Conservation (phyloP, 2,797 vertebrate genomes). For the Microchirus variegatus region DNA sequence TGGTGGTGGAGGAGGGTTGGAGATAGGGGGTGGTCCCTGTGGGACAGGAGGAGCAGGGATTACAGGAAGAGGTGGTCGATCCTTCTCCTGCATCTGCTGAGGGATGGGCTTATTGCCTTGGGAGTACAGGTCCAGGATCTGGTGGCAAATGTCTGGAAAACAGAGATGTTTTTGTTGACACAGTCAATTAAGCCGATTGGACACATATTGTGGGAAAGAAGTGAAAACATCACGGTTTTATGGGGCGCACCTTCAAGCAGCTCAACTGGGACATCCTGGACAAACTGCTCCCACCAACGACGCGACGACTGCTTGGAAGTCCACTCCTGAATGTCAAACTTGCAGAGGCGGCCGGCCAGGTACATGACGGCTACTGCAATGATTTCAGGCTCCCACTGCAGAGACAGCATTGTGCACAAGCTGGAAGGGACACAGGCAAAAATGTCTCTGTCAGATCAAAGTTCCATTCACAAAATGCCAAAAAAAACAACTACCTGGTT, state of each 20-base stretch:
- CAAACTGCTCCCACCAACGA: constrained; percentile 99
- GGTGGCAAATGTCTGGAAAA: constrained; percentile 93
- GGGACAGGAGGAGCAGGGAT: constrained; percentile 67
- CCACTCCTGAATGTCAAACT: constrained; percentile 99
- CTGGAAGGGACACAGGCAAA: constrained; percentile 65
- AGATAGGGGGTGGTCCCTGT: constrained; percentile 51
- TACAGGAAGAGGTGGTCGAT: constrained; percentile 69
- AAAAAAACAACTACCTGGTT: no score
- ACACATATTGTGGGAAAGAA: fast-evolving
- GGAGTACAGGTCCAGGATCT: constrained; percentile 97
- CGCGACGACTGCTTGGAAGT: constrained; percentile 94
- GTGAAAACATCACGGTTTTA: fast-evolving
- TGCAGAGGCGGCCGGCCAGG: constrained; percentile 93
- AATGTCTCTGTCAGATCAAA: background rate
- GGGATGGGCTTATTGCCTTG: constrained; percentile 98
- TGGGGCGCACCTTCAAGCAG: constrained; percentile 90
- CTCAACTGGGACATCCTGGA: constrained; percentile 98
- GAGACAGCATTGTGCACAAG: constrained; percentile 94
- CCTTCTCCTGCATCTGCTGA: constrained; percentile 87
- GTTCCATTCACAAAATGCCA: no score
- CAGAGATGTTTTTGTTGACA: background rate
- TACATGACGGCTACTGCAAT: constrained; percentile 99
- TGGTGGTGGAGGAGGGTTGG: constrained; percentile 79
- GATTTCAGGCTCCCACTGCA: constrained; percentile 98
- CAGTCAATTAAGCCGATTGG: background rate